phyloP scores from a whole-genome alignment of 2,797 vertebrate species.

The Sternotherus odoratus region DNA sequence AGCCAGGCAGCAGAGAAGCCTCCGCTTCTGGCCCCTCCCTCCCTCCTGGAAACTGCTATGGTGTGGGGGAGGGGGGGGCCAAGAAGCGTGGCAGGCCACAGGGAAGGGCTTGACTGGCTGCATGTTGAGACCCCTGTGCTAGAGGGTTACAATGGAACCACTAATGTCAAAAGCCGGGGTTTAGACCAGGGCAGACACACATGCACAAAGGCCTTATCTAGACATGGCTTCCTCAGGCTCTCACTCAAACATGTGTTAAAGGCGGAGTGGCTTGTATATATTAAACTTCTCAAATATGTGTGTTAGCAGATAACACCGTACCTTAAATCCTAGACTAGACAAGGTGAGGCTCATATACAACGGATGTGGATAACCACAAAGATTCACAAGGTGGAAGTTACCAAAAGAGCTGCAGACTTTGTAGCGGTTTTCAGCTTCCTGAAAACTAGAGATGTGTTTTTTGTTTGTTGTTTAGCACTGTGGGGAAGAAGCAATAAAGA shows the following conservation, averaged over 20 bases:
- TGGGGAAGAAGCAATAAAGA: neutral
- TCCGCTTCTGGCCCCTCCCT: too few species aligned
- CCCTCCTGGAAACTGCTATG: too few species aligned
- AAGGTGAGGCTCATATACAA: neutral
- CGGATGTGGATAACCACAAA: slow-evolving; percentile 53
- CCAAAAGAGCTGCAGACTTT: neutral
- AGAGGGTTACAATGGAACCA: neutral
- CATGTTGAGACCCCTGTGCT: too few species aligned
- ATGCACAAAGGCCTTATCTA: neutral
- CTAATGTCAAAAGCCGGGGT: neutral
- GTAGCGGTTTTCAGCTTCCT: neutral
- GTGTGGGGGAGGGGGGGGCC: too few species aligned
- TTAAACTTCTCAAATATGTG: neutral
- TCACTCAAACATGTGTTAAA: neutral
- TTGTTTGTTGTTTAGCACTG: neutral
- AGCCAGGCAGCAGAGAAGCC: too few species aligned
- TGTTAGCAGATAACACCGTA: neutral
- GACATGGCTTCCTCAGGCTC: neutral
- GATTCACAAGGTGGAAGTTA: slow-evolving; percentile 23
- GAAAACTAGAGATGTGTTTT: neutral
- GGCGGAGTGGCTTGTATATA: neutral
- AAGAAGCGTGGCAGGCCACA: too few species aligned
- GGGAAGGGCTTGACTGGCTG: too few species aligned
- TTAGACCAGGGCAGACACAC: too few species aligned
- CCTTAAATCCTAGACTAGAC: neutral